phyloP scores from a whole-genome alignment of 2,888 invertebrate genomes.

The Penaeus monodon region DNA sequence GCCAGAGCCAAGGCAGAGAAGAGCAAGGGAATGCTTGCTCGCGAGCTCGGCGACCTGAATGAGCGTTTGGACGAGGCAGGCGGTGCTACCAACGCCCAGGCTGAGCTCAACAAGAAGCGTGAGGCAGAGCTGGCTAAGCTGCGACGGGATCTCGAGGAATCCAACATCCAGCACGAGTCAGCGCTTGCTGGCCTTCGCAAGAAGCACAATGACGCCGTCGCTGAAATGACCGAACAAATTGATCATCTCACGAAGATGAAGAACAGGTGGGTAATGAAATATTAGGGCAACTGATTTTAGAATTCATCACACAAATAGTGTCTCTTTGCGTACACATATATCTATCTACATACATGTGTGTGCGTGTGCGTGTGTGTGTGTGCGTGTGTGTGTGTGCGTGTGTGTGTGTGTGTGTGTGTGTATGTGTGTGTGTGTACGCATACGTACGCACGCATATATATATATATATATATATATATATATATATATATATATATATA shows the following conservation, averaged over 20 bases:
- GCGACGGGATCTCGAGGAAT: conserved; percentile 73
- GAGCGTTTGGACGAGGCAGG: conserved; percentile 73
- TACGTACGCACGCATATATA: too few species aligned
- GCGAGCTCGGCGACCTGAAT: conserved; percentile 72
- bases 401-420: too few species aligned
- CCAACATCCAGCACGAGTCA: conserved; percentile 73
- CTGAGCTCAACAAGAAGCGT: conserved; percentile 75
- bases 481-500: too few species aligned
- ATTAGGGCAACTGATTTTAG: too few species aligned
- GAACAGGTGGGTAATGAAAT: conserved; percentile 78
- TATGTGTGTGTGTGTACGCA: too few species aligned
- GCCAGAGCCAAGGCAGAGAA: conserved; percentile 66
- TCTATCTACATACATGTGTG: too few species aligned
- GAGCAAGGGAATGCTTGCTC: conserved; percentile 68
- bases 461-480: too few species aligned
- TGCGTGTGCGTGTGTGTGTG: too few species aligned
- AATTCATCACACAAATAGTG: too few species aligned
- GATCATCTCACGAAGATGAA: conserved; percentile 99
- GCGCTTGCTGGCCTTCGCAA: conserved; percentile 72
- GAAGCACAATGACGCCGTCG: conserved; percentile 86
- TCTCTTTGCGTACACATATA: too few species aligned
- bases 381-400: too few species aligned
- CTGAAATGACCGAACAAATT: conserved; percentile 99
- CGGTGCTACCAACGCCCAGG: conserved; percentile 74
- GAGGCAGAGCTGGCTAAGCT: conserved; percentile 74